phyloP scores from a whole-genome alignment of 1,140 invertebrate genomes.

The Drosophila obscura region DNA sequence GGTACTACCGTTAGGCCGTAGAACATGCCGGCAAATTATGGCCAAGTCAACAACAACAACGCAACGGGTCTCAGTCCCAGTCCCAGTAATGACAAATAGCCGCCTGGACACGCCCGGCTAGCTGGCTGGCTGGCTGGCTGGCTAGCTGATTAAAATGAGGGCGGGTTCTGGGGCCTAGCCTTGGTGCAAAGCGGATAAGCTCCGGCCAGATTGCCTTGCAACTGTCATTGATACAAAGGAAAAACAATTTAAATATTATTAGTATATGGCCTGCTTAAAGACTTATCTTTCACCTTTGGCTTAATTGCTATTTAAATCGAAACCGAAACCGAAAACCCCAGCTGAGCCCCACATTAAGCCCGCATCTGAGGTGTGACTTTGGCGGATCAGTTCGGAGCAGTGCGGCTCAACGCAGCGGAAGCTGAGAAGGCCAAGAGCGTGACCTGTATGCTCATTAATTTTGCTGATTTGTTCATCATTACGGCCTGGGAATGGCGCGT shows the following conservation, averaged over 20 bases:
- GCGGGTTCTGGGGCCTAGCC: constrained; percentile 28
- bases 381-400: constrained; percentile 21
- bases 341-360: constrained; percentile 56
- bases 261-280: constrained; percentile 11
- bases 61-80: constrained; percentile 4
- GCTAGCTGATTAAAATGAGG: constrained; percentile 36
- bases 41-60: constrained; percentile 18
- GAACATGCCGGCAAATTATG: constrained; percentile 43
- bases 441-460: constrained; percentile 67
- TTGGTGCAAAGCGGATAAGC: constrained; percentile 48
- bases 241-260: not conserved
- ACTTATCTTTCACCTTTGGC: constrained; percentile 38
- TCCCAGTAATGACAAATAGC: constrained; percentile 42
- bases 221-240: not conserved
- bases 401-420: constrained; percentile 28
- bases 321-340: constrained; percentile 32
- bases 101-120: constrained; percentile 46
- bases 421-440: constrained; percentile 63
- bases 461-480: constrained; percentile 60
- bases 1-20: constrained; percentile 56
- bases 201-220: constrained; percentile 40
- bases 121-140: not conserved
- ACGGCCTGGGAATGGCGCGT: constrained; percentile 42
- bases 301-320: constrained; percentile 60
- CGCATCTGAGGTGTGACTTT: constrained; percentile 54